Evolutionary conservation across 1,140 invertebrate genomes (phyloP).

Genomic region (Drosophila ironensis): DNA sequence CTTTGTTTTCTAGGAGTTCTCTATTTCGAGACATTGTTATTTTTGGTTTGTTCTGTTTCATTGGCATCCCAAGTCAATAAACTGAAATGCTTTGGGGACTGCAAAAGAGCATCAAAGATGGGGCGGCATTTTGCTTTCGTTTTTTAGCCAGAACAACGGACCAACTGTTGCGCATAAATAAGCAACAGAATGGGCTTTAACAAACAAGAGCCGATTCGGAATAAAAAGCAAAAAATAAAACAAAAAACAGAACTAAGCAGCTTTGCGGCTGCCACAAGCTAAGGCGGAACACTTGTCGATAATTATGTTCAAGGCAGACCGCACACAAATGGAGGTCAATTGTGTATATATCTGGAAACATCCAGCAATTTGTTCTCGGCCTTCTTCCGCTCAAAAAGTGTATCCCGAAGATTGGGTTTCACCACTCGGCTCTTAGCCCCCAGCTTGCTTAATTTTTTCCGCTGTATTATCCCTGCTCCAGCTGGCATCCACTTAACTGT

Average conservation of each 20-base stretch:
- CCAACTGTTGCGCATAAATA: slow-evolving; percentile 77
- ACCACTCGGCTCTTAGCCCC: neutral
- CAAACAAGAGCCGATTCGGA: slow-evolving; percentile 15
- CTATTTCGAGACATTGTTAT: neutral
- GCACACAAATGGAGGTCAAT: slow-evolving; percentile 60
- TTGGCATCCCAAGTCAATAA: slow-evolving; percentile 17
- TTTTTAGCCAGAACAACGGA: slow-evolving; percentile 34
- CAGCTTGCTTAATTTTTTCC: too few species aligned
- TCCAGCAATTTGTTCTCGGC: slow-evolving; percentile 12
- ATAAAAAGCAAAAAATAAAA: neutral
- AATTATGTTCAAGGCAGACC: slow-evolving; percentile 63
- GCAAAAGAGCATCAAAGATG: slow-evolving; percentile 26
- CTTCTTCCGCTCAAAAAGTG: slow-evolving; percentile 4
- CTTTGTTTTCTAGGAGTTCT: too few species aligned
- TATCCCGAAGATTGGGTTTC: slow-evolving; percentile 31
- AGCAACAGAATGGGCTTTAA: slow-evolving; percentile 42
- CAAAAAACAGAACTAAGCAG: slow-evolving; percentile 40
- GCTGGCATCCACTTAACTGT: slow-evolving; percentile 34
- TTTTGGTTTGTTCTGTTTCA: slow-evolving; percentile 14
- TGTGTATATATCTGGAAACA: slow-evolving; percentile 22
- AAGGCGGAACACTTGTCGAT: slow-evolving; percentile 38
- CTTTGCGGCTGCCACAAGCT: slow-evolving; percentile 16
- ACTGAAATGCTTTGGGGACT: neutral
- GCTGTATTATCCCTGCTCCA: neutral
- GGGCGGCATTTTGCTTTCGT: slow-evolving; percentile 24